A percentile compares a stretch with the other conserved stretches of the same genome.
Conservation (phyloP, 2,888 invertebrate genomes). For the Acanthosepion lycidas region DNA sequence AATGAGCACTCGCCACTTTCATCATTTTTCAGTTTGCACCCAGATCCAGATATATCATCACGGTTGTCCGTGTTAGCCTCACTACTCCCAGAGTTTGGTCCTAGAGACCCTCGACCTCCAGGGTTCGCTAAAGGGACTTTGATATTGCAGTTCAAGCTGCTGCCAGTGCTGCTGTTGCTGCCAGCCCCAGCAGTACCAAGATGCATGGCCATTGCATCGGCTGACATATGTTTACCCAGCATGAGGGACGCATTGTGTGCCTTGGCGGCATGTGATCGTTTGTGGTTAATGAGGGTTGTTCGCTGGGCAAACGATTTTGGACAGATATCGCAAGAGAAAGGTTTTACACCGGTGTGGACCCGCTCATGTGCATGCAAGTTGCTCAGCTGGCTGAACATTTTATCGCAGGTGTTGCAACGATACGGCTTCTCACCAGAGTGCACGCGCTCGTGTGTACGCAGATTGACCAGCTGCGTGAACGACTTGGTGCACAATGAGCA, state of each 20-base stretch:
- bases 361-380: slow-evolving; percentile 43
- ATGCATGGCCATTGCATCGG: not conserved
- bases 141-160: not conserved
- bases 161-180: not conserved
- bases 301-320: slow-evolving; percentile 46
- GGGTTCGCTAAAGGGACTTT: slow-evolving; percentile 23
- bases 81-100: not conserved
- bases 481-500: slow-evolving; percentile 42
- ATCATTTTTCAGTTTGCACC: not conserved
- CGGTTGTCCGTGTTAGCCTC: not conserved
- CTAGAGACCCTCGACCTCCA: not conserved
- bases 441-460: slow-evolving; percentile 37
- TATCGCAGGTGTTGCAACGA: slow-evolving; percentile 36
- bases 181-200: not conserved
- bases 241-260: slow-evolving; percentile 41
- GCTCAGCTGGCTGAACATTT: slow-evolving; percentile 40
- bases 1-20: not conserved
- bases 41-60: not conserved
- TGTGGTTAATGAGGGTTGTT: slow-evolving; percentile 40
- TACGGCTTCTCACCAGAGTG: slow-evolving; percentile 48
- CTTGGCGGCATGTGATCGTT: slow-evolving; percentile 43
- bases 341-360: slow-evolving; percentile 45
- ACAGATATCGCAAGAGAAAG: slow-evolving; percentile 44
- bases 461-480: slow-evolving; percentile 36
- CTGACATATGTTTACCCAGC: not conserved